These are phyloP conservation scores for Lacerta agilis DNA, from an alignment of 2,797 vertebrate species.

Conservation along the genomic window DNA sequence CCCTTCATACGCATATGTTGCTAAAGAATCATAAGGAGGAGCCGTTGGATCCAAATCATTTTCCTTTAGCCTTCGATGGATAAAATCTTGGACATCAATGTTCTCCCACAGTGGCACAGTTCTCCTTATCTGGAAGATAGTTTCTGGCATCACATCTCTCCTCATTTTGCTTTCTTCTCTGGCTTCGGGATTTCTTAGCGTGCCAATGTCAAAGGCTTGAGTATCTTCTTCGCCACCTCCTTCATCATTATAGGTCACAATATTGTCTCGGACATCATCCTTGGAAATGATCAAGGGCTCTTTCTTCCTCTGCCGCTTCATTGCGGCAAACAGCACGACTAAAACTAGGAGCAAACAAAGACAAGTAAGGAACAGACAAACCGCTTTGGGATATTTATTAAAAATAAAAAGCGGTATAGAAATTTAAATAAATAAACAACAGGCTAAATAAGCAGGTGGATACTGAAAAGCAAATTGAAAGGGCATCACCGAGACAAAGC, in stretches of 20 bases:
- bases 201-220: slow-evolving; percentile 97
- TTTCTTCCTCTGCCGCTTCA: slow-evolving; percentile 95
- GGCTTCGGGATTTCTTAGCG: slow-evolving; percentile 93
- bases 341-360: slow-evolving; percentile 82
- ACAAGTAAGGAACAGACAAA: background rate
- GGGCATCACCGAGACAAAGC: background rate
- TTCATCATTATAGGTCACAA: slow-evolving; percentile 98
- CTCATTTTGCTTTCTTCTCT: slow-evolving; percentile 92
- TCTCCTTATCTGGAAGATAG: slow-evolving; percentile 92
- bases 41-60: slow-evolving; percentile 93
- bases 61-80: slow-evolving; percentile 91
- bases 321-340: slow-evolving; percentile 92
- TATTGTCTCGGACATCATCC: slow-evolving; percentile 96
- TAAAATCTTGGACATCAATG: slow-evolving; percentile 94
- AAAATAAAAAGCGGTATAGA: background rate
- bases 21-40: slow-evolving; percentile 96
- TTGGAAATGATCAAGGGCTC: slow-evolving; percentile 97
- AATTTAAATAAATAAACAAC: no score
- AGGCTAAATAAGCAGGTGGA: background rate
- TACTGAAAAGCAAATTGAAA: background rate
- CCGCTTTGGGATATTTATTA: background rate
- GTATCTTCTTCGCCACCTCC: slow-evolving; percentile 98
- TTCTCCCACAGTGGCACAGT: slow-evolving; percentile 93
- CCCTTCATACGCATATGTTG: slow-evolving; percentile 96
- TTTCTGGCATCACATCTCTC: slow-evolving; percentile 94